Base-by-base conservation (phyloP, 1,140 invertebrate genomes). In the Nasonia vitripennis region DNA sequence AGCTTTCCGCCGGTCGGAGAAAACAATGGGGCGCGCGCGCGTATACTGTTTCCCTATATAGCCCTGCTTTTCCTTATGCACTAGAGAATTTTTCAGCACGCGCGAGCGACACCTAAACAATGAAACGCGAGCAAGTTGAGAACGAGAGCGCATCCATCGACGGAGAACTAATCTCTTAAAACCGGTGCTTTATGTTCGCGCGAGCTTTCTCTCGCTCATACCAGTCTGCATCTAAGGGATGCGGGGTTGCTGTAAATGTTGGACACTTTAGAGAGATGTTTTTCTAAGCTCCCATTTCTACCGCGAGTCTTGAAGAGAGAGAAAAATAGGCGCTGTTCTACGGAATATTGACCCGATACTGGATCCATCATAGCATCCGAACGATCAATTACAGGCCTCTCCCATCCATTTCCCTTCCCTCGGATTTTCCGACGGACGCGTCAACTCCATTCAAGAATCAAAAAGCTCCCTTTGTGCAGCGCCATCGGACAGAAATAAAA, bases 121-220 rank as follows among this genome's bases (percentile, higher is more conserved):
- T 71, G 27, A 71, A 71, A 71, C 27, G 31, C 23, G 27, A 27
- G 27, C 1, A 27, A 71, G 23, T 31, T 5, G 23, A 31, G 31
- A 10, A 71, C 27, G 70, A 71, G 31, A 71, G 70, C 23, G 55
- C 55, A 62, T 62, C 70, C 70, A 71, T 71, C 27, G 70, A 71
- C 70, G 70, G 27, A 27, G 23, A 71, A 34, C 70, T 71, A 71
- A 71, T 71, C 70, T 71, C 70, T 71, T 71, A 71, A 71, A 71
- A 71, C 70, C 70, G 9, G 1, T 12, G 70, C 70, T 31, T 31
- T 67, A 27, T 27, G 14, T 5, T 67, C 4, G 34, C 2, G 34
- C 34, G 34, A 37, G 5, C 34, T 37, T 6, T 37, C 34, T 37
- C 34, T 37, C 34, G 34, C 34, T 37, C 7, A n/a, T 67, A 5